Percentiles rank a stretch among this genome's conserved stretches.
These are phyloP conservation scores for Muschampia staudingeri DNA, from an alignment of 2,888 invertebrate genomes.

Conservation along the genomic window DNA sequence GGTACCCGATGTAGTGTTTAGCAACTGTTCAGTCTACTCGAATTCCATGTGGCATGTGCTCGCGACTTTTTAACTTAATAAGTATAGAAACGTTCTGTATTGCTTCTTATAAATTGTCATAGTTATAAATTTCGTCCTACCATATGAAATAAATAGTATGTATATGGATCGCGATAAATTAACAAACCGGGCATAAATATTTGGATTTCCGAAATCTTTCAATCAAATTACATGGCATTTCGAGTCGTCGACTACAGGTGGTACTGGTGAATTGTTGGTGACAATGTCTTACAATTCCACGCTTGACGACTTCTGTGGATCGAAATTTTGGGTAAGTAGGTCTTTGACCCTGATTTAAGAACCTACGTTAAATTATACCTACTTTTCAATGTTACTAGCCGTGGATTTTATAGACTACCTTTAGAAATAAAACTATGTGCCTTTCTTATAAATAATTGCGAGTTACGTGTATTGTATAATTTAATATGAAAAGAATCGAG, in stretches of 20 bases:
- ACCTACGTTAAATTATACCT: constrained; percentile 22
- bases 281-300: constrained; percentile 91
- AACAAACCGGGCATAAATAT: constrained; percentile 16
- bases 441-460: not conserved
- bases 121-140: not conserved
- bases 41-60: constrained; percentile 14
- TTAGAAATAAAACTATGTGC: not conserved
- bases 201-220: not conserved
- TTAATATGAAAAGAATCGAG: too few species aligned
- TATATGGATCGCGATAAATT: not conserved
- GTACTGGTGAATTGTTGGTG: constrained; percentile 71
- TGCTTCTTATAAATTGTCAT: not conserved
- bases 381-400: not conserved
- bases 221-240: constrained; percentile 57
- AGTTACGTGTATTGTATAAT: not conserved
- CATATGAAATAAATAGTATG: not conserved
- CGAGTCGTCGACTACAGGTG: constrained; percentile 47
- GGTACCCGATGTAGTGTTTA: too few species aligned
- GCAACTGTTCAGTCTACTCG: not conserved
- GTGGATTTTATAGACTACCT: not conserved
- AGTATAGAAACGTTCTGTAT: not conserved
- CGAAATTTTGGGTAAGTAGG: constrained; percentile 95
- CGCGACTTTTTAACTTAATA: not conserved
- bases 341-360: constrained; percentile 69
- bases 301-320: constrained; percentile 95